Evolutionary conservation across 2,888 invertebrate genomes (phyloP).

Genomic region (Subacronicta megacephala): DNA sequence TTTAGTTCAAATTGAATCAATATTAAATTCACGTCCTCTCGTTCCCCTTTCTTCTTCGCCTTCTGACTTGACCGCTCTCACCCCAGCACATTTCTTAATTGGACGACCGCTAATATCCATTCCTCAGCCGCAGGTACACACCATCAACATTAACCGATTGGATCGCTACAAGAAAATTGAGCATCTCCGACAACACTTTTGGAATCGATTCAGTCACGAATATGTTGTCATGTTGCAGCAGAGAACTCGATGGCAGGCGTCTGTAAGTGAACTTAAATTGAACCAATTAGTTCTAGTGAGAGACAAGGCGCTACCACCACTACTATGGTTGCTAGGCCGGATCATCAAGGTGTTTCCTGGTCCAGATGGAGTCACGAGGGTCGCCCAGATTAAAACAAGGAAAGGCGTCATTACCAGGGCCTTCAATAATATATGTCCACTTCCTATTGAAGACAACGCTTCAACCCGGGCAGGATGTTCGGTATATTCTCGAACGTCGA

Average conservation of each 20-base stretch:
- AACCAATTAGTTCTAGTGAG: slow-evolving; percentile 1
- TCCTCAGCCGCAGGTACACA: slow-evolving; percentile 4
- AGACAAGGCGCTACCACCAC: slow-evolving; percentile 2
- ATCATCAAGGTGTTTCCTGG: slow-evolving; percentile 5
- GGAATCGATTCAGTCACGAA: slow-evolving; percentile 6
- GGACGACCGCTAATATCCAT: slow-evolving; percentile 3
- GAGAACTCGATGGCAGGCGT: slow-evolving; percentile 1
- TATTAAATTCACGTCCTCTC: not conserved
- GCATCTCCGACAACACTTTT: slow-evolving; percentile 5
- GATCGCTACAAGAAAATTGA: slow-evolving; percentile 3
- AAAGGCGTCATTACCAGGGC: slow-evolving; percentile 1
- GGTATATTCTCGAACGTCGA: not conserved
- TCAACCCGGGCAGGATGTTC: slow-evolving; percentile 4
- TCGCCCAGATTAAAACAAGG: not conserved
- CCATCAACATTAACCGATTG: not conserved
- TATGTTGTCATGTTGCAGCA: slow-evolving; percentile 6
- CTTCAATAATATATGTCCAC: slow-evolving; percentile 2
- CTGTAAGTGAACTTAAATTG: not conserved
- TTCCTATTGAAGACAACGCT: slow-evolving; percentile 3
- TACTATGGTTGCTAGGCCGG: not conserved
- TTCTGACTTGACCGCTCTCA: not conserved
- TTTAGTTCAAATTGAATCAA: slow-evolving; percentile 1
- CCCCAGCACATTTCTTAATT: no score
- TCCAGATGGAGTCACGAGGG: slow-evolving; percentile 1
- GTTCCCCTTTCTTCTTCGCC: not conserved